Conservation (phyloP, 2,888 invertebrate genomes). For the Bombylius discolor region DNA sequence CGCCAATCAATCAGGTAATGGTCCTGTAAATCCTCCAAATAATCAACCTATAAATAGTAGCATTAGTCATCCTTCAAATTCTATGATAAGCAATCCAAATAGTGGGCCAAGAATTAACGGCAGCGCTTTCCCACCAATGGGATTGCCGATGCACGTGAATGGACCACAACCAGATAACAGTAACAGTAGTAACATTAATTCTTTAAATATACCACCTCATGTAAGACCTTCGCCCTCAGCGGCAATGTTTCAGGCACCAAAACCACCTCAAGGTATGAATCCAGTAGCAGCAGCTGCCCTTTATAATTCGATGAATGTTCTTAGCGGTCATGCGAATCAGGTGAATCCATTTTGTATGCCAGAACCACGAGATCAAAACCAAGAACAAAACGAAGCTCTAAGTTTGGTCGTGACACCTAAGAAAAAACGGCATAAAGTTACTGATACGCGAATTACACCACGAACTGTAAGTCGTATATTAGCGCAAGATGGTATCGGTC, state of each 20-base stretch:
- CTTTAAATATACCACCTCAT: conserved; percentile 47
- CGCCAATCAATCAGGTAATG: conserved; percentile 37
- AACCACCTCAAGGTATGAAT: conserved; percentile 52
- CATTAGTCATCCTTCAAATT: neutral
- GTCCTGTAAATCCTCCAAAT: conserved; percentile 32
- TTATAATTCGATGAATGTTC: conserved; percentile 50
- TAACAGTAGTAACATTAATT: conserved; percentile 43
- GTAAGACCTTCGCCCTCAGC: conserved; percentile 54
- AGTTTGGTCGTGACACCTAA: conserved; percentile 90
- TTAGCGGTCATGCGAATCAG: conserved; percentile 36
- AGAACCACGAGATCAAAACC: conserved; percentile 50
- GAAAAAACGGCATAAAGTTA: conserved; percentile 95
- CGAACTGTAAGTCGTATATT: conserved; percentile 77
- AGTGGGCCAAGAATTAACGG: conserved; percentile 49
- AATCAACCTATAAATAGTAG: conserved; percentile 10
- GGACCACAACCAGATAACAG: conserved; percentile 31
- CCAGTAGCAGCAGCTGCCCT: conserved; percentile 46
- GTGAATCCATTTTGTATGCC: conserved; percentile 45
- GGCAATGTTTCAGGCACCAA: conserved; percentile 74
- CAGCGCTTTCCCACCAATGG: conserved; percentile 42
- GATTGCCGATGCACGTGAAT: conserved; percentile 39
- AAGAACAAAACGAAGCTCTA: conserved; percentile 87
- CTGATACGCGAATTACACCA: conserved; percentile 84
- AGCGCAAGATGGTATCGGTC: conserved; percentile 58
- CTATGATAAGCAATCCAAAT: conserved; percentile 16